phyloP scores from a whole-genome alignment of 1,140 invertebrate species.

The Drosophila truncata region DNA sequence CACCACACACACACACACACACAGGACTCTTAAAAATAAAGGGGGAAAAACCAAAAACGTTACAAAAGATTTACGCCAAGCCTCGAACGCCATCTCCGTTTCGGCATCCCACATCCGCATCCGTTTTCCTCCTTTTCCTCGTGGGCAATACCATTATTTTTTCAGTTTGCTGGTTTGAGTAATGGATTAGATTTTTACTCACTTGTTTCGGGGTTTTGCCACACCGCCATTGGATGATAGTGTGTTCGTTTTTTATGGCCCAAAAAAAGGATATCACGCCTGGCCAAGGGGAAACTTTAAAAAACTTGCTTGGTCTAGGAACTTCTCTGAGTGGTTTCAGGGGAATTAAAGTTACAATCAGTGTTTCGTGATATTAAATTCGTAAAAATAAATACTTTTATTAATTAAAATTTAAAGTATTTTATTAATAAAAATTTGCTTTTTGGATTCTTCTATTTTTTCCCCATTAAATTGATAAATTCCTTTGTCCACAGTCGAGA shows the following conservation, averaged over 20 bases:
- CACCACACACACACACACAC: conserved; percentile 33
- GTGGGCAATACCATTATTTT: conserved; percentile 61
- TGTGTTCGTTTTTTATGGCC: conserved; percentile 34
- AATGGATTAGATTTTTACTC: conserved; percentile 82
- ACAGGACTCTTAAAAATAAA: conserved; percentile 43
- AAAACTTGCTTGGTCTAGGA: neutral
- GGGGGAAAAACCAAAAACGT: conserved; percentile 54
- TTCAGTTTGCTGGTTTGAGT: conserved; percentile 73
- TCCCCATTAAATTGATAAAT: neutral
- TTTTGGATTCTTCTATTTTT: neutral
- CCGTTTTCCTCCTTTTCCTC: conserved; percentile 3
- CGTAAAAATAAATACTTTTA: neutral
- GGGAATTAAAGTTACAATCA: neutral
- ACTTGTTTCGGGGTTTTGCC: conserved; percentile 54
- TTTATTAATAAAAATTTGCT: no score
- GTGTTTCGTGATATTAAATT: neutral
- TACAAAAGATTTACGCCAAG: conserved; percentile 77
- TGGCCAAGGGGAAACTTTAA: conserved; percentile 8
- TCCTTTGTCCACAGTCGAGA: neutral
- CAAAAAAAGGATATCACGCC: conserved; percentile 6
- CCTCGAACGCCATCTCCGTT: conserved; percentile 23
- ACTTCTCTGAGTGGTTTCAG: neutral
- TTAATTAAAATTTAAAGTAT: neutral
- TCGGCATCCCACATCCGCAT: conserved; percentile 9
- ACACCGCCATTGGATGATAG: conserved; percentile 24